A percentile compares a stretch with the other conserved stretches of the same genome.
Evolutionary conservation across 1,140 invertebrate genomes (phyloP).

Genomic region (Platyscapa corneri): DNA sequence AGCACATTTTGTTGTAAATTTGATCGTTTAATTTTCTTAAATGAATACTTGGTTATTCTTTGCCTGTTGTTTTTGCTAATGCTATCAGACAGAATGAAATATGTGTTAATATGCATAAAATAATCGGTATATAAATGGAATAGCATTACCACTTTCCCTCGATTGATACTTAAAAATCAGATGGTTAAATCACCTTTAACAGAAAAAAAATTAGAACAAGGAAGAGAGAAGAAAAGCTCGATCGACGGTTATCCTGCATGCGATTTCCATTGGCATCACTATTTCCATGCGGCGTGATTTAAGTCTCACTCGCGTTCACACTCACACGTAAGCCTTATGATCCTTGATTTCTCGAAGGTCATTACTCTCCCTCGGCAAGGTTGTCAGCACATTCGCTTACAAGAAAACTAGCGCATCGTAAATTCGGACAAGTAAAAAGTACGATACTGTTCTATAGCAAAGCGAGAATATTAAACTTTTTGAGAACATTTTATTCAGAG

Average conservation of each 20-base stretch:
- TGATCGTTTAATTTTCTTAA: neutral
- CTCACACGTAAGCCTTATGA: neutral
- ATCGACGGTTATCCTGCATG: neutral
- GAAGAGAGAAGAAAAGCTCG: neutral
- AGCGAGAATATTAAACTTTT: conserved; percentile 17
- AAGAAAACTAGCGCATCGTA: conserved; percentile 31
- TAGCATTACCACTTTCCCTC: conserved; percentile 22
- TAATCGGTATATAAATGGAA: conserved; percentile 29
- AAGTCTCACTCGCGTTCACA: neutral
- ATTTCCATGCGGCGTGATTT: conserved; percentile 44
- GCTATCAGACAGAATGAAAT: neutral
- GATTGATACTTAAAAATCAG: neutral
- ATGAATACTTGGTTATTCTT: too few relatives aligned
- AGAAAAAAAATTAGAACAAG: neutral
- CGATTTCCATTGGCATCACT: conserved; percentile 32
- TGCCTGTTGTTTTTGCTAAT: too few relatives aligned
- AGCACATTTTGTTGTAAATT: too few relatives aligned
- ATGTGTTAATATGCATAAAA: neutral
- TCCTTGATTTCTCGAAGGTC: conserved; percentile 53
- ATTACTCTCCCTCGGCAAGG: conserved; percentile 53
- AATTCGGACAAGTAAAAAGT: too few relatives aligned
- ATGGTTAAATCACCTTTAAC: neutral
- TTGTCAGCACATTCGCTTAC: conserved; percentile 6
- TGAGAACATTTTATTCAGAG: neutral
- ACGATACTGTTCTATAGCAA: neutral